Evolutionary conservation across 2,113 vertebrate species (phyloP).

Genomic region (Mustela nigripes): DNA sequence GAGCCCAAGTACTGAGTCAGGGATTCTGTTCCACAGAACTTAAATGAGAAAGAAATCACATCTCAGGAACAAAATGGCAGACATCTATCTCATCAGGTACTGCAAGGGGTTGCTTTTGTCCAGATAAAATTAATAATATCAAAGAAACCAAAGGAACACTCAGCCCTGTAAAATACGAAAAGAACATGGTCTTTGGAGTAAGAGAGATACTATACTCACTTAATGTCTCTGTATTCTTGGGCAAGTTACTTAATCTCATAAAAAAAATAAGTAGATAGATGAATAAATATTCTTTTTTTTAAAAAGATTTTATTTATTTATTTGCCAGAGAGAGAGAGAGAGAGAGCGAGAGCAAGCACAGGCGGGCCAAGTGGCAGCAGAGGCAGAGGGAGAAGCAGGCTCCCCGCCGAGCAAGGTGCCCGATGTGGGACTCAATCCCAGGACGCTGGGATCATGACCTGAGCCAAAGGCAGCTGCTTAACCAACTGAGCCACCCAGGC

Average conservation of each 20-base stretch:
- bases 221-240: neutral
- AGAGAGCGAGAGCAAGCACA: no score
- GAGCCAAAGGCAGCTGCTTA: no score
- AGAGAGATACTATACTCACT: neutral
- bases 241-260: neutral
- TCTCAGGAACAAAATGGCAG: conserved; percentile 27
- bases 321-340: no score
- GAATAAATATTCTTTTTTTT: no score
- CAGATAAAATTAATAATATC: conserved; percentile 6
- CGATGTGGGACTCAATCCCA: no score
- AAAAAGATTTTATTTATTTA: no score
- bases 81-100: neutral
- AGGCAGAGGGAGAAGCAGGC: no score
- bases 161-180: neutral
- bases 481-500: no score
- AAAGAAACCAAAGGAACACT: neutral
- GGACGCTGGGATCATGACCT: no score
- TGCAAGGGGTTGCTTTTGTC: neutral
- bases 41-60: conserved; percentile 40
- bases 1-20: neutral
- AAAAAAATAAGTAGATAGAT: no score
- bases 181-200: neutral
- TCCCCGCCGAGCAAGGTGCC: no score
- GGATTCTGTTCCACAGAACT: conserved; percentile 3
- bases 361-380: no score